Evolutionary conservation across 2,797 vertebrate species (phyloP).

Genomic region (Buphagus erythrorhynchus): DNA sequence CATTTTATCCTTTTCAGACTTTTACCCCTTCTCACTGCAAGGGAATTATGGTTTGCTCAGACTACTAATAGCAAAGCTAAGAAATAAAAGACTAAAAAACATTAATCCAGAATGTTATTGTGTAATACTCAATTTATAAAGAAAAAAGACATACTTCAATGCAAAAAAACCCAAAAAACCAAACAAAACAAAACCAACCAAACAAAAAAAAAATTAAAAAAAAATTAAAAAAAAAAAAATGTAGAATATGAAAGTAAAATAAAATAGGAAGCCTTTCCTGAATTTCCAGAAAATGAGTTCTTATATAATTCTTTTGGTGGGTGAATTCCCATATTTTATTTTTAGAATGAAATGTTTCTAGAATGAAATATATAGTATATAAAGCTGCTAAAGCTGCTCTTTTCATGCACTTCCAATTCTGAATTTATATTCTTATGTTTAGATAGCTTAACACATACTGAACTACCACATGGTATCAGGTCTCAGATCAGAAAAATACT

Average conservation of each 20-base stretch:
- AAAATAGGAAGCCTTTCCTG: neutral
- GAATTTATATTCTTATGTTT: neutral
- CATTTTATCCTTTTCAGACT: neutral
- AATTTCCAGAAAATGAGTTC: neutral
- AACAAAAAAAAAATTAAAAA: neutral
- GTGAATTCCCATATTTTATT: neutral
- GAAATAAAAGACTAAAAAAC: neutral
- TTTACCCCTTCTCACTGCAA: neutral
- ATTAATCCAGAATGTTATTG: neutral
- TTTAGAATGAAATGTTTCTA: neutral
- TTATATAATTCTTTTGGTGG: neutral
- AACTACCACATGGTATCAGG: neutral
- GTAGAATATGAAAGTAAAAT: neutral
- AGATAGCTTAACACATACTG: neutral
- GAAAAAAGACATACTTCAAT: neutral
- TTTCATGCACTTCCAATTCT: neutral
- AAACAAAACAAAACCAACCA: neutral
- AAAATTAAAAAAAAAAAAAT: neutral
- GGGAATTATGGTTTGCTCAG: neutral
- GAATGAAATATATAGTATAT: neutral
- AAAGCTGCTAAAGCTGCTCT: neutral
- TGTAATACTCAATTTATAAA: neutral
- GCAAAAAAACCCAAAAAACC: neutral
- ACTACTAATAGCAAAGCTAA: neutral
- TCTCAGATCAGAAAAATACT: neutral